Percentiles rank a stretch among this genome's conserved stretches.
Evolutionary conservation across 1,140 invertebrate species (phyloP).

Genomic region (Drosophila kohkoa): DNA sequence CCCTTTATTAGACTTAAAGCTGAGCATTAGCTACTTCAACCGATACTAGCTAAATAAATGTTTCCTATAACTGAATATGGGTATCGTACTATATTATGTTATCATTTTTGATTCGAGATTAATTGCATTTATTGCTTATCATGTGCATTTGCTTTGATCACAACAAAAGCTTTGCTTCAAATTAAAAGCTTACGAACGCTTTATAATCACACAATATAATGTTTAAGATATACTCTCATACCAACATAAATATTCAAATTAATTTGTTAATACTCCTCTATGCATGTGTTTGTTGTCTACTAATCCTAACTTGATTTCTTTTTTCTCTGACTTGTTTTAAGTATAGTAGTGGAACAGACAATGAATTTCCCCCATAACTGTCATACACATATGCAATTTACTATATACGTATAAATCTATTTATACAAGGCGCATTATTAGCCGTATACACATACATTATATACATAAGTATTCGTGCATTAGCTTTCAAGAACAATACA

Average conservation of each 20-base stretch:
- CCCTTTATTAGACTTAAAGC: not conserved
- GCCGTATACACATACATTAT: not conserved
- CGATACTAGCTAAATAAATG: constrained; percentile 4
- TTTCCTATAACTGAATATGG: constrained; percentile 23
- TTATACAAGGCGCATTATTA: constrained; percentile 9
- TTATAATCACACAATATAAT: constrained; percentile 44
- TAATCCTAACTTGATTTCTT: constrained; percentile 8
- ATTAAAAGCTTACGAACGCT: constrained; percentile 71
- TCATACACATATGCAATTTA: constrained; percentile 56
- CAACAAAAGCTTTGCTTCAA: constrained; percentile 65
- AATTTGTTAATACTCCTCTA: constrained; percentile 2
- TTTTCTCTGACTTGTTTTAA: not conserved
- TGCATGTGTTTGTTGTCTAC: constrained; percentile 38
- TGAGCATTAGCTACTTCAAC: not conserved
- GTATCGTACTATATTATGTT: constrained; percentile 31
- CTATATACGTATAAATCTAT: constrained; percentile 30
- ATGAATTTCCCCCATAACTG: constrained; percentile 80
- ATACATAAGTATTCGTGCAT: not conserved
- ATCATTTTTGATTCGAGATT: constrained; percentile 16
- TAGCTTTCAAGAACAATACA: constrained; percentile 15
- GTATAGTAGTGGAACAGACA: constrained; percentile 57
- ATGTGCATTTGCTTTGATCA: constrained; percentile 17
- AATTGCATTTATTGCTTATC: constrained; percentile 26
- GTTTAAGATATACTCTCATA: constrained; percentile 23
- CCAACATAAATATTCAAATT: not conserved